phyloP scores from a whole-genome alignment of 2,113 vertebrate genomes.

The Salminus brasiliensis region DNA sequence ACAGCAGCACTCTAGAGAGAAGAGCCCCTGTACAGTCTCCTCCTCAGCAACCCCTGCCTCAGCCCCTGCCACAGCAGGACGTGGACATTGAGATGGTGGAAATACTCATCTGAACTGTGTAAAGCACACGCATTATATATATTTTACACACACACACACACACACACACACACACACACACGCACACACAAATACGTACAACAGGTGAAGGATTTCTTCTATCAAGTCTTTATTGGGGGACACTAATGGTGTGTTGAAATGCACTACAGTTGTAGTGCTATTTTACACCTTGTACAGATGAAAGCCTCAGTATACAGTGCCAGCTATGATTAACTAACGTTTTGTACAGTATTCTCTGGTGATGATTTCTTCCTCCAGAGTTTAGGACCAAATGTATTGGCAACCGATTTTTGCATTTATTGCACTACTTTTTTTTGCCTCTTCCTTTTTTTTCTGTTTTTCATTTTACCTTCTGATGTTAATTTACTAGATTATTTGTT shows the following conservation, averaged over 20 bases:
- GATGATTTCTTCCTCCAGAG: conserved; percentile 29
- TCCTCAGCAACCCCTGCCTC: conserved; percentile 63
- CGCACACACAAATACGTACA: conserved; percentile 11
- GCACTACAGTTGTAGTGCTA: conserved; percentile 50
- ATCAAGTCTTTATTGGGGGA: conserved; percentile 20
- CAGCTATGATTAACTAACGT: background rate
- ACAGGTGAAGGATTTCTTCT: conserved; percentile 61
- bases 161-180: background rate
- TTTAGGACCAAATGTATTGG: conserved; percentile 66
- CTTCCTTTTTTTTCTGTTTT: conserved; percentile 37
- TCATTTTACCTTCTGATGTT: conserved; percentile 46
- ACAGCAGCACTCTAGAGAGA: conserved; percentile 76
- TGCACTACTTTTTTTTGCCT: conserved; percentile 50
- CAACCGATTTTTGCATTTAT: conserved; percentile 50
- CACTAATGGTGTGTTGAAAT: conserved; percentile 51
- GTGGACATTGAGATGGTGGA: conserved; percentile 79
- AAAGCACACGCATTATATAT: background rate
- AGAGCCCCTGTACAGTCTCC: conserved; percentile 66
- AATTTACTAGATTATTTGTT: conserved; percentile 61
- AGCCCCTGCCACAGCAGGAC: conserved; percentile 65
- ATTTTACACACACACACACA: background rate
- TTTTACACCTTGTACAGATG: conserved; percentile 29
- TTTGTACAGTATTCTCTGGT: conserved; percentile 56
- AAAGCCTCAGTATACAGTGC: conserved; percentile 1
- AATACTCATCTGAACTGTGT: conserved; percentile 76